Evolutionary conservation across 2,113 vertebrate genomes (phyloP), one percentile per base, ranked within the genome.

Genomic region (Coptodon bakossiorum): DNA sequence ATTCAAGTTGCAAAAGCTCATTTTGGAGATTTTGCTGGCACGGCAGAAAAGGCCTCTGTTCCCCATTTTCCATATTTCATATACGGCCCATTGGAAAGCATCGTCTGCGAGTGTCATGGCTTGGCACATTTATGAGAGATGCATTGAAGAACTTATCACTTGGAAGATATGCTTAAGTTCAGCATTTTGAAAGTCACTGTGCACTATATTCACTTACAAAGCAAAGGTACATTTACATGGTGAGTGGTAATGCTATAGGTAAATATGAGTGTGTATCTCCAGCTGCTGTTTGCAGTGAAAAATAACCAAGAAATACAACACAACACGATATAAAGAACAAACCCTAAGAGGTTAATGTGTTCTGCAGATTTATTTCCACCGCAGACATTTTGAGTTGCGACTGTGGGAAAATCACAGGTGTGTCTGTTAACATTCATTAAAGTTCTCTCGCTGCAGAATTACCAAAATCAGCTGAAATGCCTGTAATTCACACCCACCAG

Each of bases 61-160:
- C 91, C 84, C 88, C 90, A 83, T 91, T 95, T 91, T 89, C 92
- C 93, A 95, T 95, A 93, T 95, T 95, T 95, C 94, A 93, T 94
- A 90, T 54, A 94, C 91, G 92, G 92, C 88, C 92, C 93, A 94
- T 93, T 95, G 94, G 92, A 93, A 93, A 92, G 91, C 92, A 78
- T 87, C 87, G 84, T 84, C 91, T 93, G 52, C 57, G 48, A 87
- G 90, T 87, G 92, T 95, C 92, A 91, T 80, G 93, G 87, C 85
- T 56, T 82, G 90, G 86, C 87, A 92, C 91, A 83, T 93, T 94
- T 93, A 91, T 68, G 91, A 92, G 90, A 73, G 88, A 93, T 88
- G 86, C 92, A 82, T 78, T 73, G 53, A 83, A 73, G 82, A 90
- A 82, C 83, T 82, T 84, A 86, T 91, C 88, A 91, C 76, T 91